Evolutionary conservation across 2,888 invertebrate species (phyloP).

Genomic region (Siphlonurus alternatus): DNA sequence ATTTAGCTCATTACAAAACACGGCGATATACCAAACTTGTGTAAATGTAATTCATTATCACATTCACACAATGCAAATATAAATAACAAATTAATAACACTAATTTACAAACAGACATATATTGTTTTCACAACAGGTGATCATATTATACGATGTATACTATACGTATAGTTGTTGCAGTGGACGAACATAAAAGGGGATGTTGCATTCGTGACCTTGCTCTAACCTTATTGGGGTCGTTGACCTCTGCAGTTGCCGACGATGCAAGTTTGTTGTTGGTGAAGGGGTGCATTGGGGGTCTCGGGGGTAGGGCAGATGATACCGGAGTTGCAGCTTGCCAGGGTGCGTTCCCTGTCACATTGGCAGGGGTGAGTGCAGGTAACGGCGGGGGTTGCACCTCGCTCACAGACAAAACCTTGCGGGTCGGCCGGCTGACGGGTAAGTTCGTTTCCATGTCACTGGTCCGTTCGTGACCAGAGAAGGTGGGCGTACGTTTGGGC

Average conservation of each 20-base stretch:
- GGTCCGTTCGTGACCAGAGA: not conserved
- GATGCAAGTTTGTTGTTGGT: not conserved
- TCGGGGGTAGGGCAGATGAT: not conserved
- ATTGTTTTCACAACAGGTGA: no score
- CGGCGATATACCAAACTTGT: no score
- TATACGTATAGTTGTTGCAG: no score
- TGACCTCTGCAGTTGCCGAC: not conserved
- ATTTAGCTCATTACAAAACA: no score
- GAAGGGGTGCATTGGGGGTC: not conserved
- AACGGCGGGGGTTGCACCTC: not conserved
- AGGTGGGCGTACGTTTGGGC: conserved; percentile 1
- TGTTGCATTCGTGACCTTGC: not conserved
- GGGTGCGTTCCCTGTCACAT: not conserved
- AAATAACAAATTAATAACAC: no score
- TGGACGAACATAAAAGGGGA: no score
- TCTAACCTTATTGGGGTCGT: not conserved
- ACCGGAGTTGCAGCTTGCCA: not conserved
- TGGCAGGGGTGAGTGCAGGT: not conserved
- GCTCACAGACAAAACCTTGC: not conserved
- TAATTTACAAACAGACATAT: no score
- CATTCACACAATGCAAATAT: no score
- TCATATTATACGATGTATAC: no score
- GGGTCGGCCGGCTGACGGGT: not conserved
- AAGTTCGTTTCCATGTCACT: not conserved
- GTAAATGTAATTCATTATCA: no score